Conservation (phyloP, 2,113 vertebrate species). For the Oreotrochilus melanogaster region DNA sequence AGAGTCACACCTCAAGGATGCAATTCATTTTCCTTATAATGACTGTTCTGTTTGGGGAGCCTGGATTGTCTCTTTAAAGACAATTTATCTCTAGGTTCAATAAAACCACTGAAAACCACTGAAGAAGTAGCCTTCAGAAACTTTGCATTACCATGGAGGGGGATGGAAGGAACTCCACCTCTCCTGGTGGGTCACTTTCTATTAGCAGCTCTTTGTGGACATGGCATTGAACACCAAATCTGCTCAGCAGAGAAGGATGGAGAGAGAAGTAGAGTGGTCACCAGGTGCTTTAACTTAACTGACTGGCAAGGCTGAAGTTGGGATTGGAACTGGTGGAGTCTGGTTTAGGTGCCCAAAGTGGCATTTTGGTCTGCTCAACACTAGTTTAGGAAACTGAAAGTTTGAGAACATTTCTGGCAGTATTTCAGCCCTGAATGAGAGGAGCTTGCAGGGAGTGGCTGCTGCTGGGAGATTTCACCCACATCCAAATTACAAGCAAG, state of each 20-base stretch:
- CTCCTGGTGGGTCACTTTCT: accelerated
- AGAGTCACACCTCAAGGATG: neutral
- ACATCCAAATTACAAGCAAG: neutral
- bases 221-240: neutral
- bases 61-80: neutral
- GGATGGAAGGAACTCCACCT: neutral
- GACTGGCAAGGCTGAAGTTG: neutral
- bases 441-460: neutral
- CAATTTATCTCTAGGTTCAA: neutral
- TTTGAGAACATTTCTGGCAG: neutral
- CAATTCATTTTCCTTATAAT: conserved; percentile 8
- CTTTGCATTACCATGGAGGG: neutral
- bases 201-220: neutral
- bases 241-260: neutral
- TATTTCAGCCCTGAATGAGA: neutral
- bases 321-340: neutral
- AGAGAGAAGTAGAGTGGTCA: neutral
- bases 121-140: neutral
- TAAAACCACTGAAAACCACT: neutral
- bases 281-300: too few relatives aligned
- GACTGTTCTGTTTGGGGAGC: neutral
- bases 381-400: neutral
- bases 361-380: neutral
- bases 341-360: neutral
- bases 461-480: neutral